phyloP scores from a whole-genome alignment of 1,140 invertebrate species.

The Hyles euphorbiae region DNA sequence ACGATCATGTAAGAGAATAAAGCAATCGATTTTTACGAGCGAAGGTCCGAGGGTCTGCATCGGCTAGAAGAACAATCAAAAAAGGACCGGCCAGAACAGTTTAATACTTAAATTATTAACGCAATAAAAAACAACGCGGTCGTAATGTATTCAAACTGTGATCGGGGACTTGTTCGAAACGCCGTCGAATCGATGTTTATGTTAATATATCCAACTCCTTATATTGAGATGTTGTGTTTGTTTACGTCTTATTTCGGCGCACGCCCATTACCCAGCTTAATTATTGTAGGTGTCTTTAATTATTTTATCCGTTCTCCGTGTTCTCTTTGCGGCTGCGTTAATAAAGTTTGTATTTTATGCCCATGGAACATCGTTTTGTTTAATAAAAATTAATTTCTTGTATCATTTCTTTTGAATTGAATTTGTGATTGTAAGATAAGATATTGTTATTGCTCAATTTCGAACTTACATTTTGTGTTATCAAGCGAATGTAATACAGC shows the following conservation, averaged over 20 bases:
- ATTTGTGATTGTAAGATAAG: no score
- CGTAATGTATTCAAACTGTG: conserved; percentile 62
- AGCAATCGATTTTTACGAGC: conserved; percentile 38
- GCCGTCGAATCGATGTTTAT: conserved; percentile 56
- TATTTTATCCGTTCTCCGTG: no score
- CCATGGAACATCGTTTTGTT: no score
- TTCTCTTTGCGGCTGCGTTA: no score
- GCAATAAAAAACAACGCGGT: conserved; percentile 48
- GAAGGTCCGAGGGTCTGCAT: conserved; percentile 5
- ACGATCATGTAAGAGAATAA: conserved; percentile 32
- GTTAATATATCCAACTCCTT: conserved; percentile 51
- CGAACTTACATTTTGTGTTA: no score
- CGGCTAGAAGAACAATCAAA: conserved; percentile 17
- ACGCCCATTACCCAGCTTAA: no score
- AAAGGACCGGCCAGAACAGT: conserved; percentile 36
- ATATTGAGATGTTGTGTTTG: conserved; percentile 56
- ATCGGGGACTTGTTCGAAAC: conserved; percentile 36
- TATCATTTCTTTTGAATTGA: no score
- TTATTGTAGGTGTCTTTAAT: no score
- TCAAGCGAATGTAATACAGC: no score
- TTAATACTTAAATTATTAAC: conserved; percentile 59
- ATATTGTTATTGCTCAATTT: no score
- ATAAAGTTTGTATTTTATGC: no score
- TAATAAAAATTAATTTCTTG: no score
- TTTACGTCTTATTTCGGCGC: conserved; percentile 24